These are phyloP conservation scores for Centropus unirufus DNA, from an alignment of 2,113 vertebrate species.

Conservation along the genomic window DNA sequence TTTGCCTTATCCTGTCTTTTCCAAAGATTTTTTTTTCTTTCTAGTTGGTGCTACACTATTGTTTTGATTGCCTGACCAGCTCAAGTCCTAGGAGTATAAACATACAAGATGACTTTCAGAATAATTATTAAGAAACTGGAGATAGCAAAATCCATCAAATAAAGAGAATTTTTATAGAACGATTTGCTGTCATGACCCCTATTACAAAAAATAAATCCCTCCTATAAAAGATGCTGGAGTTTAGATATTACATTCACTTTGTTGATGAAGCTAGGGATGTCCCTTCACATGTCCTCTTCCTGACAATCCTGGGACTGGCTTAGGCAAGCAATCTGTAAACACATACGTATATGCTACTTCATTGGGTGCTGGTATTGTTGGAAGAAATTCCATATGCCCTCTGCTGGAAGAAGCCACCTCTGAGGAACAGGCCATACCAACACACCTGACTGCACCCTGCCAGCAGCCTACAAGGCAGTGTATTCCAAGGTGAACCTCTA, in stretches of 20 bases:
- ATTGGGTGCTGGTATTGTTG: background rate
- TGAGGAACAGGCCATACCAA: background rate
- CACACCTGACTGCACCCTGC: background rate
- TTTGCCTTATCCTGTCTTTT: background rate
- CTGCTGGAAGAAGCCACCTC: conserved; percentile 35
- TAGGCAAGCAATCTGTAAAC: background rate
- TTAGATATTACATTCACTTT: background rate
- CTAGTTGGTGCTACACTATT: background rate
- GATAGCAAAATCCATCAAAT: background rate
- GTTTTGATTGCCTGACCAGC: background rate
- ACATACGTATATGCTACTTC: background rate
- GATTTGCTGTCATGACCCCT: background rate
- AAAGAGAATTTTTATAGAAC: background rate
- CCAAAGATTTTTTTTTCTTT: background rate
- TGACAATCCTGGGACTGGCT: background rate
- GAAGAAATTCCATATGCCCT: conserved; percentile 19
- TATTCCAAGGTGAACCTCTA: background rate
- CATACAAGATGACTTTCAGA: background rate
- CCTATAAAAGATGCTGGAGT: background rate
- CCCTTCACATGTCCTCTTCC: background rate
- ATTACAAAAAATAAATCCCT: background rate
- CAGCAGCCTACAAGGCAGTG: background rate
- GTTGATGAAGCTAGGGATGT: background rate
- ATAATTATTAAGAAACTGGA: background rate
- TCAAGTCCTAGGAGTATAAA: background rate